These are phyloP conservation scores for Onychostoma macrolepis DNA, from an alignment of 2,113 vertebrate genomes.

Conservation along the genomic window DNA sequence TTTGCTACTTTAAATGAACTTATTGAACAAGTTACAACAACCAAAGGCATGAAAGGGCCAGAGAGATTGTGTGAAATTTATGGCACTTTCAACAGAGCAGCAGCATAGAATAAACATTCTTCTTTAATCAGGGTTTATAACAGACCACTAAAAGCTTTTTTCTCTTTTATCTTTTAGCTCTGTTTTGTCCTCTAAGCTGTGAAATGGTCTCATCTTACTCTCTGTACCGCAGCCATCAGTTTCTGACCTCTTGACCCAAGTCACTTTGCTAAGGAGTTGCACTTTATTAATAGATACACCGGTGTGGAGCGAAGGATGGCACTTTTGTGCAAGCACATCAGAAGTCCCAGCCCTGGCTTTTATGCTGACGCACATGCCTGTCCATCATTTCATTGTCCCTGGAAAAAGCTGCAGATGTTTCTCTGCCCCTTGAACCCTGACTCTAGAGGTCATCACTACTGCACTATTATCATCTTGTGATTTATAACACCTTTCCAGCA, in stretches of 20 bases:
- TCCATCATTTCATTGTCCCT: conserved; percentile 16
- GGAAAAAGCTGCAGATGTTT: conserved; percentile 21
- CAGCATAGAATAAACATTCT: neutral
- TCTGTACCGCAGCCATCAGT: neutral
- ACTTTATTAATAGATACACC: conserved; percentile 42
- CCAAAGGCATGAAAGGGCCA: conserved; percentile 15
- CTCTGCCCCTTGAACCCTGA: neutral
- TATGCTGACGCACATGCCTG: conserved; percentile 30
- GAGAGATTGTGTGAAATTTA: neutral
- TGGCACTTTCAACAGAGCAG: conserved; percentile 11
- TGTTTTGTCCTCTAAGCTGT: conserved; percentile 26
- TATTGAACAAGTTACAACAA: conserved; percentile 26
- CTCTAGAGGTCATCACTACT: neutral
- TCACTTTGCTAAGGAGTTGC: conserved; percentile 11
- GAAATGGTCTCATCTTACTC: conserved; percentile 15
- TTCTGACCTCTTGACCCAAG: conserved; percentile 27
- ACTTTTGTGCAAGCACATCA: conserved; percentile 44
- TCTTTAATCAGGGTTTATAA: conserved; percentile 42
- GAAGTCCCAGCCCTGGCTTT: conserved; percentile 33
- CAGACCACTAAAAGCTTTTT: conserved; percentile 35
- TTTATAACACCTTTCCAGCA: conserved; percentile 1
- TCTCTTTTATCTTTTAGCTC: conserved; percentile 12
- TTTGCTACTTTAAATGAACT: conserved; percentile 19
- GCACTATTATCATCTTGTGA: conserved; percentile 3
- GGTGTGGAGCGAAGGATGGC: neutral